Evolutionary conservation across 2,113 vertebrate species (phyloP).

Genomic region (Epinephelus lanceolatus): DNA sequence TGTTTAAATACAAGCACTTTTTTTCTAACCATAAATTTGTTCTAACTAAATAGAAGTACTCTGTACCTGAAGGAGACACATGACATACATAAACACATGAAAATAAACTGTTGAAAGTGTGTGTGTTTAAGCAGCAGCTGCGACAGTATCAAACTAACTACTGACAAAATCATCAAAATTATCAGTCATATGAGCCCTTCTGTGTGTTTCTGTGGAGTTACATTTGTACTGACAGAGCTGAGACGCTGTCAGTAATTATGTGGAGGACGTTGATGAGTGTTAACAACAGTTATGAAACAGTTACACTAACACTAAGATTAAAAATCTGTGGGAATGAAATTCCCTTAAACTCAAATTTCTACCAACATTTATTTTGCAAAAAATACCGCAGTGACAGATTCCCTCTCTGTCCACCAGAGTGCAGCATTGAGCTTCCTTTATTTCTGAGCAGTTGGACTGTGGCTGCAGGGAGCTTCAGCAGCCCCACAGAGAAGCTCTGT

Average conservation of each 20-base stretch:
- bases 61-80: not conserved
- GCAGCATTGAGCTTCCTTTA: slow-evolving; percentile 55
- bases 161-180: not conserved
- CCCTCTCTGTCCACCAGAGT: slow-evolving; percentile 61
- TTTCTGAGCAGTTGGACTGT: not conserved
- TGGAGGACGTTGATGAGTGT: not conserved
- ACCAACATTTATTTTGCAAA: not conserved
- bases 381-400: not conserved
- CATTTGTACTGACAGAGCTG: not conserved
- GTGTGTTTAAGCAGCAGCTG: slow-evolving; percentile 9
- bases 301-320: not conserved
- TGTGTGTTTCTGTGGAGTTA: not conserved
- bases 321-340: not conserved
- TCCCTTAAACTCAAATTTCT: not conserved
- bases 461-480: slow-evolving; percentile 60
- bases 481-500: slow-evolving; percentile 53
- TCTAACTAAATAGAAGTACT: not conserved
- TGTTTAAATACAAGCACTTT: not conserved
- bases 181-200: not conserved
- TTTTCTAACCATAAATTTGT: not conserved
- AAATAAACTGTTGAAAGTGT: not conserved
- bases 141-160: not conserved
- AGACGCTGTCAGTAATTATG: not conserved
- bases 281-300: not conserved
- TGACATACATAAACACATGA: not conserved